Evolutionary conservation across 2,888 invertebrate genomes (phyloP).

Genomic region (Geophilus truncorum): DNA sequence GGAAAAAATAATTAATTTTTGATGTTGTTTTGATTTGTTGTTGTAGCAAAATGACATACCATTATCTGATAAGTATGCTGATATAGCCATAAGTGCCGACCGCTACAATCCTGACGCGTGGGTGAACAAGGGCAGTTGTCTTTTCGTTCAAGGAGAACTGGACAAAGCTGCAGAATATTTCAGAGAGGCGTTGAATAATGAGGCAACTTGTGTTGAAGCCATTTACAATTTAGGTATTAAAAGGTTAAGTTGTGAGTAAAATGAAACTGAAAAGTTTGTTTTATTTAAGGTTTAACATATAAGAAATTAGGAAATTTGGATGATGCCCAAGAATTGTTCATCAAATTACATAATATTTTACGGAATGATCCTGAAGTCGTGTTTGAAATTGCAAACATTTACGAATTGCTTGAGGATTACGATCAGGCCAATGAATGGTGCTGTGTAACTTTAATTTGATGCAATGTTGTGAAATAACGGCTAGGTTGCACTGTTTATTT

Average conservation of each 20-base stretch:
- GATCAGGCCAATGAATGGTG: constrained; percentile 56
- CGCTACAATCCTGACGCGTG: constrained; percentile 73
- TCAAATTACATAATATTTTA: constrained; percentile 66
- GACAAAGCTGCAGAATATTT: constrained; percentile 67
- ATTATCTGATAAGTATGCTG: constrained; percentile 70
- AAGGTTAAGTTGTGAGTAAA: background rate
- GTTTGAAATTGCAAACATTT: constrained; percentile 71
- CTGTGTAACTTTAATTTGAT: background rate
- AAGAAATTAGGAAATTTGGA: constrained; percentile 65
- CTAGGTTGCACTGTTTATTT: too few relatives aligned
- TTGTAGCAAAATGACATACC: constrained; percentile 71
- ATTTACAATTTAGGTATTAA: constrained; percentile 68
- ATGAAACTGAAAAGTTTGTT: constrained; percentile 14
- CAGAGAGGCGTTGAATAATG: constrained; percentile 69
- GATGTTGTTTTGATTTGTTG: background rate
- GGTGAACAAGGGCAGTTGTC: constrained; percentile 78
- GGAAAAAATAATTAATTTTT: too few relatives aligned
- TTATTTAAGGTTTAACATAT: constrained; percentile 59
- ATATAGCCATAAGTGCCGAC: constrained; percentile 66
- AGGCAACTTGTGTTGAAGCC: constrained; percentile 76
- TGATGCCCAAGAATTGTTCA: constrained; percentile 71
- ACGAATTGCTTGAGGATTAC: constrained; percentile 61
- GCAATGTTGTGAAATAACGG: background rate
- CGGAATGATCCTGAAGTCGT: constrained; percentile 67
- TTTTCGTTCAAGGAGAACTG: constrained; percentile 62